Evolutionary conservation across 2,888 invertebrate genomes (phyloP).

Genomic region (Leucoma salicis): DNA sequence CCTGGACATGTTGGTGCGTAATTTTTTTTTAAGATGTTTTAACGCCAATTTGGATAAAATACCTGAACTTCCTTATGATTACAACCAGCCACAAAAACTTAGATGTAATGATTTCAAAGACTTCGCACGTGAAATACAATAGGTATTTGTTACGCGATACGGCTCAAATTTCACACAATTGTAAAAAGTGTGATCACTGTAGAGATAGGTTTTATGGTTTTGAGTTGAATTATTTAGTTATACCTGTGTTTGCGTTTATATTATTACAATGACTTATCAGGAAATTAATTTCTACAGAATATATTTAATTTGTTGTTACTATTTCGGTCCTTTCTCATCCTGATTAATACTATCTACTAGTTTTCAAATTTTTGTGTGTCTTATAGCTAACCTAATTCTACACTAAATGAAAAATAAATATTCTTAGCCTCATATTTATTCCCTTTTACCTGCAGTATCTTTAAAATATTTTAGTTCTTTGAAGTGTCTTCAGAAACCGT

Average conservation of each 20-base stretch:
- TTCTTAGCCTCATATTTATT: too few relatives aligned
- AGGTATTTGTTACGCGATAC: conserved; percentile 34
- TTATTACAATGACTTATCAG: too few relatives aligned
- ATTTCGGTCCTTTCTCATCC: too few relatives aligned
- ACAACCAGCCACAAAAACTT: conserved; percentile 31
- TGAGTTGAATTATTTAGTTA: conserved; percentile 11
- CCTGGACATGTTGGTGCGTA: conserved; percentile 22
- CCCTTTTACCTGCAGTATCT: too few relatives aligned
- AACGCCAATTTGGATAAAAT: neutral
- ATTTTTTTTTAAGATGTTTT: conserved; percentile 13
- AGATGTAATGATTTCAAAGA: conserved; percentile 35
- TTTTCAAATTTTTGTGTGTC: too few relatives aligned
- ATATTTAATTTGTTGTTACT: too few relatives aligned
- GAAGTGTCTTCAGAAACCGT: too few relatives aligned
- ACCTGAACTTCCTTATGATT: conserved; percentile 36
- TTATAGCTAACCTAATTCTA: too few relatives aligned
- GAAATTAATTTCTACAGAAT: too few relatives aligned
- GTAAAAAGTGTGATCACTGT: conserved; percentile 36
- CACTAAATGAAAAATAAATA: too few relatives aligned
- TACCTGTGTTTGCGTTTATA: conserved; percentile 3
- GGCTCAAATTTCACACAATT: conserved; percentile 45
- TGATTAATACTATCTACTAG: too few relatives aligned
- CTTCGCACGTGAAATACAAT: conserved; percentile 46
- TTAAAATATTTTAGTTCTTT: too few relatives aligned
- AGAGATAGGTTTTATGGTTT: conserved; percentile 25